These are phyloP conservation scores for Drosophila nigromelanica DNA, from an alignment of 1,140 invertebrate genomes.

Conservation along the genomic window DNA sequence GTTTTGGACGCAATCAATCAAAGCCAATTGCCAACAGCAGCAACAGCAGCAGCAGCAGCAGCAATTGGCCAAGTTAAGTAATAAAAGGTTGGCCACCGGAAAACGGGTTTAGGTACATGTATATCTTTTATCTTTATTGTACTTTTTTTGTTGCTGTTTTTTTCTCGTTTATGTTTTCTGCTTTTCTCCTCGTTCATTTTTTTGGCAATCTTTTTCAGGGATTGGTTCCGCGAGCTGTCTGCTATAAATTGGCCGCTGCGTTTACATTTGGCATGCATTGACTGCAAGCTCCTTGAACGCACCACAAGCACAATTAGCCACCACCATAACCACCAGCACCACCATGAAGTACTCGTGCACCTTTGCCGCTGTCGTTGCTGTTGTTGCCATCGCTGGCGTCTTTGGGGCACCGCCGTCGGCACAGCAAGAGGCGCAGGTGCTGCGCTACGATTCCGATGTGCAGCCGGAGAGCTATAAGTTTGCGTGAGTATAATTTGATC, in stretches of 20 bases:
- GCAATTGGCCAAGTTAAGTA: constrained; percentile 36
- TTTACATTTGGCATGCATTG: constrained; percentile 64
- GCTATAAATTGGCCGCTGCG: constrained; percentile 69
- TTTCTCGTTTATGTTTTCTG: constrained; percentile 15
- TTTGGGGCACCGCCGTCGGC: constrained; percentile 39
- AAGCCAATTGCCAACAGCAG: constrained; percentile 35
- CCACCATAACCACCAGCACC: constrained; percentile 25
- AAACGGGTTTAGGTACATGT: constrained; percentile 32
- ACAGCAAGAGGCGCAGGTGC: constrained; percentile 55
- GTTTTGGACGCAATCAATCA: constrained; percentile 39
- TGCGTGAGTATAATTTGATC: constrained; percentile 45
- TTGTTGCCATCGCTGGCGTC: constrained; percentile 37
- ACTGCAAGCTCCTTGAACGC: constrained; percentile 57
- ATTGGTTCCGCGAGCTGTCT: background rate
- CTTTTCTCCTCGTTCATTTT: background rate
- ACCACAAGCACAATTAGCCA: constrained; percentile 35
- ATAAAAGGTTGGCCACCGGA: constrained; percentile 40
- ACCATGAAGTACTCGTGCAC: constrained; percentile 58
- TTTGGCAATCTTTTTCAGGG: constrained; percentile 28
- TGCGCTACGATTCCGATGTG: constrained; percentile 67
- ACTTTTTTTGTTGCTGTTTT: constrained; percentile 16
- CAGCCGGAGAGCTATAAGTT: constrained; percentile 73
- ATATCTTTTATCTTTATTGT: constrained; percentile 8
- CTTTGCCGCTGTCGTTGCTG: constrained; percentile 25
- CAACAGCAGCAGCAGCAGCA: constrained; percentile 3